Evolutionary conservation across 2,888 invertebrate species (phyloP).

Genomic region (Watsonalla cultraria): DNA sequence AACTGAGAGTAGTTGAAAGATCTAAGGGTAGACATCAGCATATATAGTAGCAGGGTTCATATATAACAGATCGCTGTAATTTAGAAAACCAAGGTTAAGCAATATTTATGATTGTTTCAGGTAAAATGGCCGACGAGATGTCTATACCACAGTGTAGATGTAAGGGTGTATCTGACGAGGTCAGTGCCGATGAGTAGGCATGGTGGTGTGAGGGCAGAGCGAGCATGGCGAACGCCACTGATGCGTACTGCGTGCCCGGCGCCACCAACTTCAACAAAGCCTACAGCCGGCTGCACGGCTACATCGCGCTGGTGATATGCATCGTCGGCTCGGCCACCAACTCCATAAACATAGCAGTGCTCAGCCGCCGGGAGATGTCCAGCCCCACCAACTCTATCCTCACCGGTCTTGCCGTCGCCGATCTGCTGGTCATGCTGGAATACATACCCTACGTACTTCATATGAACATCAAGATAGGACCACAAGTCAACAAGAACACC

Average conservation of each 20-base stretch:
- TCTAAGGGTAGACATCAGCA: no score
- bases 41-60: no score
- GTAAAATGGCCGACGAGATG: conserved; percentile 5
- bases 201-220: conserved; percentile 24
- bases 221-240: conserved; percentile 62
- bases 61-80: no score
- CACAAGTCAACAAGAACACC: conserved; percentile 70
- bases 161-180: conserved; percentile 1
- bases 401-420: conserved; percentile 93
- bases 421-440: conserved; percentile 95
- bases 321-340: conserved; percentile 94
- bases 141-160: conserved; percentile 1
- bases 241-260: conserved; percentile 76
- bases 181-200: conserved; percentile 38
- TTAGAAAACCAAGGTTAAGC: no score
- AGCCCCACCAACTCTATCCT: conserved; percentile 95
- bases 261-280: conserved; percentile 80
- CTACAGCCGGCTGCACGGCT: conserved; percentile 89
- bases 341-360: conserved; percentile 93
- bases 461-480: conserved; percentile 83
- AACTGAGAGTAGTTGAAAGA: no score
- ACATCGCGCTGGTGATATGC: conserved; percentile 91
- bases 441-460: conserved; percentile 94
- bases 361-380: conserved; percentile 93
- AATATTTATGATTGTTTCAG: conserved; percentile 36